Percentiles rank a stretch among this genome's conserved stretches.
These are phyloP conservation scores for Psophia crepitans DNA, from an alignment of 2,113 vertebrate species.

Conservation along the genomic window DNA sequence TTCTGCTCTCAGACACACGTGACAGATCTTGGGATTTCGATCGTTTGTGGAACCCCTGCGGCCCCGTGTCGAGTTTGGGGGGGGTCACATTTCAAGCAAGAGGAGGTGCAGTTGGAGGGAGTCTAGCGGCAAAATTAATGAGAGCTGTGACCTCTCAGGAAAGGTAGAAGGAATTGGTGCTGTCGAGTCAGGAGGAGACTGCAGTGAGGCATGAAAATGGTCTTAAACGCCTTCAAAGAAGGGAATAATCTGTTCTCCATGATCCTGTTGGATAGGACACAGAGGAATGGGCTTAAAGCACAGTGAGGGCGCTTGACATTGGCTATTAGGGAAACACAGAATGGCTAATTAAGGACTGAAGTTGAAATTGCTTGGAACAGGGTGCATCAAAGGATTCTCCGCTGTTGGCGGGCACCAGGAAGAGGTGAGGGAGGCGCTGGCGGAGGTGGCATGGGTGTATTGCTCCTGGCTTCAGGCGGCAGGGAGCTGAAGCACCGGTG, in stretches of 20 bases:
- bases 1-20: neutral
- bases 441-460: rapidly evolving
- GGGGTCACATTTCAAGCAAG: neutral
- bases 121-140: neutral
- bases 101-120: neutral
- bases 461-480: neutral
- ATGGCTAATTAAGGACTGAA: neutral
- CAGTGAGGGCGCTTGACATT: rapidly evolving
- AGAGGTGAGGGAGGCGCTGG: neutral
- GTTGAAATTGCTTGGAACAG: neutral
- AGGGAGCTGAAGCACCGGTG: neutral
- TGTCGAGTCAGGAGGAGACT: neutral
- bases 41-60: neutral
- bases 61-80: neutral
- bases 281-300: neutral
- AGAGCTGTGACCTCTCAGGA: neutral
- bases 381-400: rapidly evolving
- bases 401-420: neutral
- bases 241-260: neutral
- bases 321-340: neutral
- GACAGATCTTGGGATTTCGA: neutral
- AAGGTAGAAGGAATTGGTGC: neutral
- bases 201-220: slow-evolving; percentile 20
- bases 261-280: neutral
- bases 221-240: neutral